These are phyloP conservation scores for Piprites chloris DNA, from an alignment of 2,113 vertebrate species.

Conservation along the genomic window DNA sequence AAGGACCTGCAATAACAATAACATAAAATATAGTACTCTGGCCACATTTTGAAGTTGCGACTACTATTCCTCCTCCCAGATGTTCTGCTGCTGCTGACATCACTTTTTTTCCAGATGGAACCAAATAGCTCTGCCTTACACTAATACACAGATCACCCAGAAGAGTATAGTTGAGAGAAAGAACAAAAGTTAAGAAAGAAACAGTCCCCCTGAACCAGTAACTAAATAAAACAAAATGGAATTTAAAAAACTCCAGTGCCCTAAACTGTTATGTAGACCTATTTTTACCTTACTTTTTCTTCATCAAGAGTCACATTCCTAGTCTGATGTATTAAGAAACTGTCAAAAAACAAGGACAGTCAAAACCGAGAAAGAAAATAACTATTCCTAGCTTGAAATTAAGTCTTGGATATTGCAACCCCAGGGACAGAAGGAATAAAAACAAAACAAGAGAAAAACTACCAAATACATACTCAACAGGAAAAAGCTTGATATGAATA, in stretches of 20 bases:
- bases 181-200: not conserved
- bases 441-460: not conserved
- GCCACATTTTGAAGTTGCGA: not conserved
- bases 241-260: not conserved
- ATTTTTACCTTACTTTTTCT: not conserved
- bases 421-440: not conserved
- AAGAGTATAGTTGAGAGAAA: not conserved
- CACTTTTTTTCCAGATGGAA: not conserved
- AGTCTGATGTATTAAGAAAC: not conserved
- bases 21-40: not conserved
- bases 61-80: not conserved
- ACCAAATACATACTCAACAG: slow-evolving; percentile 87
- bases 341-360: not conserved
- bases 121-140: not conserved
- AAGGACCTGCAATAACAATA: not conserved
- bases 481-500: slow-evolving; percentile 97
- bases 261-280: not conserved
- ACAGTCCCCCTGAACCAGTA: not conserved
- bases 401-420: not conserved
- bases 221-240: not conserved
- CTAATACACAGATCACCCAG: not conserved
- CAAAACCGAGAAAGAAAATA: not conserved
- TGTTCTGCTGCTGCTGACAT: not conserved
- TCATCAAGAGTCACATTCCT: not conserved
- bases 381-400: not conserved